phyloP scores from a whole-genome alignment of 2,888 invertebrate species.

The Phragmatobia fuliginosa region DNA sequence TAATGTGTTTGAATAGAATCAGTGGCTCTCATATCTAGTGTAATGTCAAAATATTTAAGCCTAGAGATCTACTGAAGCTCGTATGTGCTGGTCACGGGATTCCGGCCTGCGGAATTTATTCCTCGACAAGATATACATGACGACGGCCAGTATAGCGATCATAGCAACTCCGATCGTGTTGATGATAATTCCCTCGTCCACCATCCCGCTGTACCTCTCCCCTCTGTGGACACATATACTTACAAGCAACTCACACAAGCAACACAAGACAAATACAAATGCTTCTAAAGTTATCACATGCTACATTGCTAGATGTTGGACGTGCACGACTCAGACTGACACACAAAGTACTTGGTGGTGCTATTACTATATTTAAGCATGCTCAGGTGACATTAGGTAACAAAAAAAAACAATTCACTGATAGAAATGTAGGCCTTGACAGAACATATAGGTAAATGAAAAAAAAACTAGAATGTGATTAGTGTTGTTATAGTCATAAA shows the following conservation, averaged over 20 bases:
- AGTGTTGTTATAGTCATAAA: not conserved
- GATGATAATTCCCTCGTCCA: constrained; percentile 89
- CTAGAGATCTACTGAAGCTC: constrained; percentile 87
- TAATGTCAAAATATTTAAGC: constrained; percentile 35
- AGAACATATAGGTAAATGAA: not conserved
- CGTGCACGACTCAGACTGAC: constrained; percentile 11
- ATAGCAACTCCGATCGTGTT: constrained; percentile 90
- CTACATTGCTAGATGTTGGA: constrained; percentile 21
- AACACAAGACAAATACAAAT: constrained; percentile 36
- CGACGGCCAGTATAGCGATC: constrained; percentile 88
- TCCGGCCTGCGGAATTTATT: constrained; percentile 84
- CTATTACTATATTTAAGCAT: constrained; percentile 13
- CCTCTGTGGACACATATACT: constrained; percentile 78
- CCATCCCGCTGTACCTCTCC: constrained; percentile 86
- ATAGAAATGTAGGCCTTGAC: not conserved
- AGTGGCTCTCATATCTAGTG: constrained; percentile 35
- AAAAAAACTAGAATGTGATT: not conserved
- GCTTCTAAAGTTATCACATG: constrained; percentile 36
- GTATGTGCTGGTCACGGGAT: constrained; percentile 79
- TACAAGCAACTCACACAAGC: constrained; percentile 59
- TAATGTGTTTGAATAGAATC: constrained; percentile 23
- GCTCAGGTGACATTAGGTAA: not conserved
- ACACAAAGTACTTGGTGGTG: constrained; percentile 15
- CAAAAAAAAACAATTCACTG: not conserved
- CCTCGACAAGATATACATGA: constrained; percentile 88